These are phyloP conservation scores for Drosophila ananassae DNA, from an alignment of 1,140 invertebrate species.

Conservation along the genomic window DNA sequence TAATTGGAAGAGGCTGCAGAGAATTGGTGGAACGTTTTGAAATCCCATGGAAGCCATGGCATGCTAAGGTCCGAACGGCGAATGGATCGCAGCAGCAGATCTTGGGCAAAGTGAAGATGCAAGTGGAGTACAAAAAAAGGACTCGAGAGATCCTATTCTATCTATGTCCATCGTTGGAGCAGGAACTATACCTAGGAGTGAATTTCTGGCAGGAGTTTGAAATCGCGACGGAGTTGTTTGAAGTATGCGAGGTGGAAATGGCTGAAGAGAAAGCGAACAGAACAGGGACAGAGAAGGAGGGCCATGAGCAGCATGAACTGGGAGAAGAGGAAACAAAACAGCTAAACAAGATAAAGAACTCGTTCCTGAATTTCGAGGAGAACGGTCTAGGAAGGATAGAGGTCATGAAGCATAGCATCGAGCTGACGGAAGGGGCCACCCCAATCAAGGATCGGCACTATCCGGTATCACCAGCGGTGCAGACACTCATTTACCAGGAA, in stretches of 20 bases:
- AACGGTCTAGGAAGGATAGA: too few species aligned
- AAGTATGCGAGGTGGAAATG: not conserved
- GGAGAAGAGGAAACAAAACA: not conserved
- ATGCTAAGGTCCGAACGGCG: not conserved
- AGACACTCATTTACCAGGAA: too few species aligned
- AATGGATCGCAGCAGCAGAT: not conserved
- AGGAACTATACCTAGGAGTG: not conserved
- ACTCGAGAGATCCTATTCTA: not conserved
- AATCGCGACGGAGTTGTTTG: not conserved
- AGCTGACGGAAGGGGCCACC: too few species aligned
- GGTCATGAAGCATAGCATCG: too few species aligned
- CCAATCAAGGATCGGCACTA: too few species aligned
- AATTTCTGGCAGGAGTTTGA: not conserved
- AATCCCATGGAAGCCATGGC: not conserved
- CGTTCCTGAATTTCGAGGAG: not conserved
- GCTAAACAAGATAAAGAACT: not conserved
- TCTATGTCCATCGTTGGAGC: not conserved
- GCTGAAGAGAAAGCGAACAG: not conserved
- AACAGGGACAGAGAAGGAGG: not conserved
- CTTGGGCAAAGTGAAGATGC: not conserved
- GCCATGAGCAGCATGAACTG: too few species aligned
- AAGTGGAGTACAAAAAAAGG: not conserved
- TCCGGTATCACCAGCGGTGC: too few species aligned
- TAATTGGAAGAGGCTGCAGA: not conserved
- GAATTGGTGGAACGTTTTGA: not conserved